Conservation (phyloP, 2,797 vertebrate species). For the Diglossa cyanea region DNA sequence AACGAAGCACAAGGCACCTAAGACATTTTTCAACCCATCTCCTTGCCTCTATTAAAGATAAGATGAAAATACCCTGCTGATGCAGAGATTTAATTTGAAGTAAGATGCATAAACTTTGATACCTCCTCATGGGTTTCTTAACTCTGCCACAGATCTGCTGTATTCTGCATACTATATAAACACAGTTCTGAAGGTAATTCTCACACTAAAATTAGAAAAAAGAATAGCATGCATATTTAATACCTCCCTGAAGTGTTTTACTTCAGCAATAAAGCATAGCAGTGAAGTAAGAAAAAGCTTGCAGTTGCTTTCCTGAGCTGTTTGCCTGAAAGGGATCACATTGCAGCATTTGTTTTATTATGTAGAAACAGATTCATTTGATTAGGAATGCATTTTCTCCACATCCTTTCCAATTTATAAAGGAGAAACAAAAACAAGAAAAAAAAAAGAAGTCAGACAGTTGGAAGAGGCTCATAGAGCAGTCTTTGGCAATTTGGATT, state of each 20-base stretch:
- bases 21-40: conserved; percentile 18
- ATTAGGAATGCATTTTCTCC: conserved; percentile 31
- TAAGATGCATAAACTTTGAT: conserved; percentile 47
- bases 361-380: neutral
- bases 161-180: conserved; percentile 46
- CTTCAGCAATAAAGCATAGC: conserved; percentile 42
- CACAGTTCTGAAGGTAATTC: conserved; percentile 48
- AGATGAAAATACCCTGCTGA: conserved; percentile 22
- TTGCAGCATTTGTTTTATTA: conserved; percentile 59
- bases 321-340: conserved; percentile 28
- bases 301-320: conserved; percentile 33
- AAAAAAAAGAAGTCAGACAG: neutral
- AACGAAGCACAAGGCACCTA: neutral
- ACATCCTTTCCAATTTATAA: neutral
- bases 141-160: neutral
- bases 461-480: neutral
- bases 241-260: conserved; percentile 48
- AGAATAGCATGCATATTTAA: conserved; percentile 43
- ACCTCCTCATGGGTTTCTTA: conserved; percentile 17
- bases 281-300: conserved; percentile 17
- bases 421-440: neutral
- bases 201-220: conserved; percentile 47
- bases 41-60: conserved; percentile 22
- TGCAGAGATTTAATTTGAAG: conserved; percentile 41
- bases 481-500: neutral